phyloP scores from a whole-genome alignment of 1,140 invertebrate species.

The Dreissena rostriformis region DNA sequence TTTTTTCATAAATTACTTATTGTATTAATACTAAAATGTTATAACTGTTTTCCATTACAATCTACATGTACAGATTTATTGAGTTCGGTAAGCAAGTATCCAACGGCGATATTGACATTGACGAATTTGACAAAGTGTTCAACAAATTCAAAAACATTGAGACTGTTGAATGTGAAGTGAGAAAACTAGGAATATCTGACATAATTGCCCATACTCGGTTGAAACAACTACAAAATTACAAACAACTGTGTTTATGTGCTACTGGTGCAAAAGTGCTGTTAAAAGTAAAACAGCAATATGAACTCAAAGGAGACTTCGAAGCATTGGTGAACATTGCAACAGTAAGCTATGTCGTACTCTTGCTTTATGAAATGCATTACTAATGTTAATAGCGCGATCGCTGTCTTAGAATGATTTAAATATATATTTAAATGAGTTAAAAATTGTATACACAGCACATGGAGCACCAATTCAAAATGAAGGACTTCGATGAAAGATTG shows the following conservation, averaged over 20 bases:
- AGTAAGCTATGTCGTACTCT: background rate
- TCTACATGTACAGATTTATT: conserved; percentile 1
- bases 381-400: background rate
- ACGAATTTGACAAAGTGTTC: background rate
- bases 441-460: background rate
- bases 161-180: background rate
- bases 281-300: background rate
- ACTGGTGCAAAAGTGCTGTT: conserved; percentile 13
- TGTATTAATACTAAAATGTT: background rate
- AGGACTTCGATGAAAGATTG: conserved; percentile 60
- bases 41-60: background rate
- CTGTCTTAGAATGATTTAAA: background rate
- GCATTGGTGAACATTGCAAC: background rate
- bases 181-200: background rate
- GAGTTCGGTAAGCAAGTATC: background rate
- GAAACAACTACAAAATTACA: conserved; percentile 11
- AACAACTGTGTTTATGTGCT: background rate
- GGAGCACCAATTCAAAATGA: conserved; percentile 32
- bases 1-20: background rate
- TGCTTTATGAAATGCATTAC: background rate
- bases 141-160: conserved; percentile 1
- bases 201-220: background rate
- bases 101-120: conserved; percentile 6
- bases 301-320: conserved; percentile 24
- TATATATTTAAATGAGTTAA: background rate